A percentile compares a stretch with the other conserved stretches of the same genome.
Evolutionary conservation across 35 echinoderm and acorn worm species (phyloP).

Genomic region (Hemicentrotus pulcherrimus): DNA sequence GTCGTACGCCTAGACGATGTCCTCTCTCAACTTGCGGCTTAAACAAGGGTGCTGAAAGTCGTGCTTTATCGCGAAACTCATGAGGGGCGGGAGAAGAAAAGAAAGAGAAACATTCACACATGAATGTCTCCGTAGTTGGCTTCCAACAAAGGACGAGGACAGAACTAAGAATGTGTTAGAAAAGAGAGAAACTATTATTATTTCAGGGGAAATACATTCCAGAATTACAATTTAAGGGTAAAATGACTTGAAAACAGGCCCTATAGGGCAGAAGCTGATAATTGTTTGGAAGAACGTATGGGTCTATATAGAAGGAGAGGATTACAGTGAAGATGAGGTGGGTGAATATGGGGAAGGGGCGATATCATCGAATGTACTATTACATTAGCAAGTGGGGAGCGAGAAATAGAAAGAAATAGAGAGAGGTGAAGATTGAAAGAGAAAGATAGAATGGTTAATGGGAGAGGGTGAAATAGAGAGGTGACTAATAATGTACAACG

Average conservation of each 20-base stretch:
- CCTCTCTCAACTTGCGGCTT: too few relatives aligned
- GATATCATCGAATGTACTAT: background rate
- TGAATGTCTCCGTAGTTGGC: background rate
- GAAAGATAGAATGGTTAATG: background rate
- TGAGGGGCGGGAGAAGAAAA: too few relatives aligned
- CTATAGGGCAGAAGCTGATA: too few relatives aligned
- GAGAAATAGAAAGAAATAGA: background rate
- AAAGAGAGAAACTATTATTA: too few relatives aligned
- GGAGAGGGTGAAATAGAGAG: background rate
- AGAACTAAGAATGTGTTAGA: too few relatives aligned
- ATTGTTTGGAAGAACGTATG: too few relatives aligned
- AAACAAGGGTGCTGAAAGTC: too few relatives aligned
- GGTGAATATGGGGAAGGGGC: background rate
- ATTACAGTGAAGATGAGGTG: background rate
- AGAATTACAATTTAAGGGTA: background rate
- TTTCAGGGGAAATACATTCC: background rate
- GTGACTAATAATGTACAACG: background rate
- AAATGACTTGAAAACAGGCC: background rate
- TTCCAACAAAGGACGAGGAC: background rate
- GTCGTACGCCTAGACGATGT: too few relatives aligned
- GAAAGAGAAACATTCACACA: too few relatives aligned
- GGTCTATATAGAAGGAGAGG: too few relatives aligned
- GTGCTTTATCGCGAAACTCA: too few relatives aligned
- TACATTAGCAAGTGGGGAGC: background rate
- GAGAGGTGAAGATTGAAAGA: background rate